phyloP scores from a whole-genome alignment of 2,113 vertebrate genomes.

The Sinocyclocheilus anshuiensis region DNA sequence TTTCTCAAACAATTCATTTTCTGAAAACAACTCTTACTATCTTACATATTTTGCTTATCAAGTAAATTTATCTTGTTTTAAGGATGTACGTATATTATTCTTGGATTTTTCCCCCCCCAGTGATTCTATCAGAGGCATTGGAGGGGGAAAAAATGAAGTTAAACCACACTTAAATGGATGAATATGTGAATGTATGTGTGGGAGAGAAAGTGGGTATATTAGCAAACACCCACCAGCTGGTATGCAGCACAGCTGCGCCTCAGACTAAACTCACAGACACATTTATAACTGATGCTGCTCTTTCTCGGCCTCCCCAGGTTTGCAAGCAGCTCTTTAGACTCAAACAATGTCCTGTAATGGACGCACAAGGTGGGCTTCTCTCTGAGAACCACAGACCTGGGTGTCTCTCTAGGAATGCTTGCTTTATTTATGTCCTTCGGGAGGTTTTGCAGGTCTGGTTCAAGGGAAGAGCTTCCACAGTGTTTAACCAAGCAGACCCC shows the following conservation, averaged over 20 bases:
- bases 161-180: conserved; percentile 13
- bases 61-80: too few species aligned
- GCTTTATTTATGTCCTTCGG: conserved; percentile 12
- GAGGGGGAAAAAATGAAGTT: neutral
- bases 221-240: conserved; percentile 63
- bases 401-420: neutral
- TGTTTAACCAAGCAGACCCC: conserved; percentile 39
- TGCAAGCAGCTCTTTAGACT: conserved; percentile 13
- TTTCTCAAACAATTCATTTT: neutral
- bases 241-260: conserved; percentile 68
- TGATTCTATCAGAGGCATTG: neutral
- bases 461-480: neutral
- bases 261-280: conserved; percentile 65
- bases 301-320: neutral
- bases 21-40: neutral
- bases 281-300: conserved; percentile 65
- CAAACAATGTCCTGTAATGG: conserved; percentile 26
- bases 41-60: neutral
- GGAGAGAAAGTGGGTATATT: conserved; percentile 64
- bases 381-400: neutral
- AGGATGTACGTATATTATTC: too few species aligned
- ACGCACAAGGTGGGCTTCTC: neutral
- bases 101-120: too few species aligned
- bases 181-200: conserved; percentile 24
- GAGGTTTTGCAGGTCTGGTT: conserved; percentile 11